A percentile compares a stretch with the other conserved stretches of the same genome.
phyloP scores from a whole-genome alignment of 2,113 vertebrate genomes.

The Apus apus region DNA sequence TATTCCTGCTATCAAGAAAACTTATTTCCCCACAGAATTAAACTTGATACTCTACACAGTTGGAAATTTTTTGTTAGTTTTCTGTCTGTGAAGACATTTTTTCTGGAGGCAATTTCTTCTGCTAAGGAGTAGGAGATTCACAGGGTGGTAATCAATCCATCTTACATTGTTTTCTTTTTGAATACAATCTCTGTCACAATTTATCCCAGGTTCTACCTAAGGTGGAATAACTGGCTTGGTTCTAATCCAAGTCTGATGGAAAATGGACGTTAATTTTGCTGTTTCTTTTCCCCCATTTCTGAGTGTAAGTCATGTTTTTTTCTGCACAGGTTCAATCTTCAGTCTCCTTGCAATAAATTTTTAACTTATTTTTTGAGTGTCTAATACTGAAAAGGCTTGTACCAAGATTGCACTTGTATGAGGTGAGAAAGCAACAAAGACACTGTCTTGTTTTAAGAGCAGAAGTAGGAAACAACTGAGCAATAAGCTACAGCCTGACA shows the following conservation, averaged over 20 bases:
- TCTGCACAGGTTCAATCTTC: background rate
- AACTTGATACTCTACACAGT: background rate
- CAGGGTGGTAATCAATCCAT: background rate
- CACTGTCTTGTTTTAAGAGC: background rate
- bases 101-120: background rate
- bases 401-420: background rate
- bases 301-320: background rate
- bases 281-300: background rate
- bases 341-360: background rate
- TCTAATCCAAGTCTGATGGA: background rate
- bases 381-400: background rate
- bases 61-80: background rate
- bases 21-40: background rate
- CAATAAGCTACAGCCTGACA: background rate
- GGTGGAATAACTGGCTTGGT: background rate
- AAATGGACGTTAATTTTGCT: accelerated
- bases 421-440: background rate
- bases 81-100: background rate
- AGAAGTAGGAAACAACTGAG: background rate
- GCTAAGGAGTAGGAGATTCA: background rate
- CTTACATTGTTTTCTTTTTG: background rate
- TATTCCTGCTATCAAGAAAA: background rate
- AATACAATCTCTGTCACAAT: background rate
- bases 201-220: background rate
- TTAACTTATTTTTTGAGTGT: background rate